Conservation (phyloP, 2,113 vertebrate genomes). For the Proteles cristata region DNA sequence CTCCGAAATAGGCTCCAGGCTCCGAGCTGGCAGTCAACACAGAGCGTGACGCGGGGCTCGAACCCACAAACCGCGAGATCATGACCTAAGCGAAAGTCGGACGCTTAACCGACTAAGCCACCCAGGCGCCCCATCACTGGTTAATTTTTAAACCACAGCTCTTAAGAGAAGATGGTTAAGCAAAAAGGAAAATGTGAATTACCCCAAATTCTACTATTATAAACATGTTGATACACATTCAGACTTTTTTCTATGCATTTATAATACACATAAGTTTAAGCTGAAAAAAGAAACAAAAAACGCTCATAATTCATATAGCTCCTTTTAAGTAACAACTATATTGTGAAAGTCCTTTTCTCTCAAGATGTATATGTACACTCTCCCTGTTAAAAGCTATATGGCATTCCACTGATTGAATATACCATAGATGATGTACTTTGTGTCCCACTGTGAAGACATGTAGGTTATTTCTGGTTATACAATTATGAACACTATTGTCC, state of each 20-base stretch:
- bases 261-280: not conserved
- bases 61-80: too few relatives aligned
- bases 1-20: too few relatives aligned
- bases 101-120: too few relatives aligned
- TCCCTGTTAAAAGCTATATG: not conserved
- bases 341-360: not conserved
- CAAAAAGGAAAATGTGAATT: conserved; percentile 39
- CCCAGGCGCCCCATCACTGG: too few relatives aligned
- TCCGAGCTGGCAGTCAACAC: too few relatives aligned
- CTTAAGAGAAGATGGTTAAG: not conserved
- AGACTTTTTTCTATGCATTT: conserved; percentile 7
- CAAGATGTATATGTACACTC: not conserved
- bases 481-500: not conserved
- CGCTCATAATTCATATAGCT: not conserved
- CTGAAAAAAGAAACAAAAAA: not conserved
- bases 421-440: not conserved
- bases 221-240: conserved; percentile 13
- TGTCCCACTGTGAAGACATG: conserved; percentile 11
- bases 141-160: not conserved
- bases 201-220: not conserved
- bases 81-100: too few relatives aligned
- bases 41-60: too few relatives aligned
- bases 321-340: not conserved
- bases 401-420: not conserved
- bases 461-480: not conserved